These are phyloP conservation scores for Panurus biarmicus DNA, from an alignment of 2,113 vertebrate genomes.

Conservation along the genomic window DNA sequence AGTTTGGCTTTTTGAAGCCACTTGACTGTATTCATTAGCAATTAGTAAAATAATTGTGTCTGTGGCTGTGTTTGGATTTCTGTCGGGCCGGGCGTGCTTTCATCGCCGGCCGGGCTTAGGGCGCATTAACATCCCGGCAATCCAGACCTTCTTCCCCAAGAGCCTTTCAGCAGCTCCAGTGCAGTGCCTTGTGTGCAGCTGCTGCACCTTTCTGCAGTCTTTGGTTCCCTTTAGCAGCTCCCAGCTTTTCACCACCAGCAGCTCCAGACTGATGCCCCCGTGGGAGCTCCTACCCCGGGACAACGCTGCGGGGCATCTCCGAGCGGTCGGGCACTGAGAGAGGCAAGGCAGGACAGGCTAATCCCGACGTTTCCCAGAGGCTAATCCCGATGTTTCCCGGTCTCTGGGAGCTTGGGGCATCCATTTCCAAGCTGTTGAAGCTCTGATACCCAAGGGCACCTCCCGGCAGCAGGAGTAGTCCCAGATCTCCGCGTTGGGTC, in stretches of 20 bases:
- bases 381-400: too few relatives aligned
- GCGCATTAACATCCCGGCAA: constrained; percentile 61
- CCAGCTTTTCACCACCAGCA: constrained; percentile 58
- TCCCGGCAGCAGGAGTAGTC: neutral
- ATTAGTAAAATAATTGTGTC: constrained; percentile 84
- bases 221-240: constrained; percentile 67
- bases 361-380: too few relatives aligned
- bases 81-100: constrained; percentile 68
- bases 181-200: constrained; percentile 54
- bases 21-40: constrained; percentile 82
- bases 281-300: constrained; percentile 69
- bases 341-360: too few relatives aligned
- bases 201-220: constrained; percentile 25
- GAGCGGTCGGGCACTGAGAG: too few relatives aligned
- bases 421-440: too few relatives aligned
- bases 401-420: too few relatives aligned
- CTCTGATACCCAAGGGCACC: too few relatives aligned
- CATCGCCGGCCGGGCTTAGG: constrained; percentile 68
- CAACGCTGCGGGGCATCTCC: too few relatives aligned
- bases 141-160: constrained; percentile 62
- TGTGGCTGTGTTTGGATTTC: constrained; percentile 79
- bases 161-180: constrained; percentile 56
- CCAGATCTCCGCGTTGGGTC: neutral
- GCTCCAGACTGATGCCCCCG: constrained; percentile 66
- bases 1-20: constrained; percentile 79